A percentile compares a stretch with the other conserved stretches of the same genome.
Evolutionary conservation across 2,888 invertebrate genomes (phyloP).

Genomic region (Sialis fuliginosa): DNA sequence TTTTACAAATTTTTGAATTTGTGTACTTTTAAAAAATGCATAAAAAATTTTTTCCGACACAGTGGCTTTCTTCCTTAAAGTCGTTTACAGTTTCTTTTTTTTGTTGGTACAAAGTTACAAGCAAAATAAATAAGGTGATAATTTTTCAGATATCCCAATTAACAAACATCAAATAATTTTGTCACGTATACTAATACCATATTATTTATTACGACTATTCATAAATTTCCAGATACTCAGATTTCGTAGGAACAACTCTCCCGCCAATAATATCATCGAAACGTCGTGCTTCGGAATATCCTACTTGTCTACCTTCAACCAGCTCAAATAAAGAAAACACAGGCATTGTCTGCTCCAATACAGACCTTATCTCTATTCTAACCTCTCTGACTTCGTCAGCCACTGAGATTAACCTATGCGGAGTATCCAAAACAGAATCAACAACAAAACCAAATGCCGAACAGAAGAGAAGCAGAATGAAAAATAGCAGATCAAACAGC

Average conservation of each 20-base stretch:
- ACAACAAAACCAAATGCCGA: conserved; percentile 18
- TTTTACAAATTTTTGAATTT: too few species aligned
- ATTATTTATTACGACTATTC: too few species aligned
- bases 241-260: conserved; percentile 43
- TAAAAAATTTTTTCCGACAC: too few species aligned
- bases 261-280: conserved; percentile 39
- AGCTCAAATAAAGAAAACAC: conserved; percentile 13
- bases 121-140: neutral
- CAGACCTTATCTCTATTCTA: conserved; percentile 62
- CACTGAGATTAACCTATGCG: conserved; percentile 58
- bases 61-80: too few species aligned
- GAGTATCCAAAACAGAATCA: conserved; percentile 18
- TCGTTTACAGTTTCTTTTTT: too few species aligned
- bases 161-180: neutral
- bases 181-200: too few species aligned
- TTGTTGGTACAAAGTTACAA: too few species aligned
- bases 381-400: conserved; percentile 63
- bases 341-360: conserved; percentile 67
- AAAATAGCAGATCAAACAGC: conserved; percentile 64
- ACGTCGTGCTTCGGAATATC: conserved; percentile 59
- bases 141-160: neutral
- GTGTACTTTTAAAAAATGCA: too few species aligned
- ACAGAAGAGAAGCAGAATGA: conserved; percentile 38
- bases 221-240: conserved; percentile 41
- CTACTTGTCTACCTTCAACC: conserved; percentile 19